phyloP scores from a whole-genome alignment of 2,113 vertebrate species.

The Maccullochella peelii region DNA sequence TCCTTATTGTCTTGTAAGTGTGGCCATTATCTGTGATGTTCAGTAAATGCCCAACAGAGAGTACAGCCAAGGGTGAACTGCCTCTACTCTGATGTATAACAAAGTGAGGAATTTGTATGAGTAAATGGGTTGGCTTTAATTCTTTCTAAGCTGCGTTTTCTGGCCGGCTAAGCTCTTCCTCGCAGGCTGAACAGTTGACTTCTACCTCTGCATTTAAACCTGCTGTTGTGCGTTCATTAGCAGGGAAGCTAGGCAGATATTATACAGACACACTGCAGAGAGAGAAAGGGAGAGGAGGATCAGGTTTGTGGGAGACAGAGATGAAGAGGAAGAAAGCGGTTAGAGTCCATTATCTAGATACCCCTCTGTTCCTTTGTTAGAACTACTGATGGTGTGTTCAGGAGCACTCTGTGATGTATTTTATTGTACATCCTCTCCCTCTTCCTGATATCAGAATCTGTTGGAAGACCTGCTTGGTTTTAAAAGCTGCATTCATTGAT shows the following conservation, averaged over 20 bases:
- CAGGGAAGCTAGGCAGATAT: slow-evolving; percentile 13
- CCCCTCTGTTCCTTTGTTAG: slow-evolving; percentile 33
- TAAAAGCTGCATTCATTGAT: neutral
- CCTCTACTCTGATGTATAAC: slow-evolving; percentile 51
- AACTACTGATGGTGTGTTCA: slow-evolving; percentile 36
- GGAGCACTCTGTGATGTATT: neutral
- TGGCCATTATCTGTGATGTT: slow-evolving; percentile 70
- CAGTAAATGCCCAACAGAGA: slow-evolving; percentile 59
- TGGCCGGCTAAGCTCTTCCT: slow-evolving; percentile 21
- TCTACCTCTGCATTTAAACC: slow-evolving; percentile 14
- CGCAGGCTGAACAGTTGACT: slow-evolving; percentile 3
- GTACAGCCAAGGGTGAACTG: slow-evolving; percentile 62
- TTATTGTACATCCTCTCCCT: neutral
- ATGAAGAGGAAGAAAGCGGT: slow-evolving; percentile 3
- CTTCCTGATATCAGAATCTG: slow-evolving; percentile 21
- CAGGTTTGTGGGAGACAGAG: slow-evolving; percentile 17
- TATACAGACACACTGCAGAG: neutral
- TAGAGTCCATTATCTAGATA: slow-evolving; percentile 45
- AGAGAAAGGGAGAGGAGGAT: slow-evolving; percentile 1
- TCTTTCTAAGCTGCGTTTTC: slow-evolving; percentile 21
- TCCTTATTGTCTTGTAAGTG: slow-evolving; percentile 72
- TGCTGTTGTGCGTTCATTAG: slow-evolving; percentile 39
- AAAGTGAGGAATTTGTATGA: slow-evolving; percentile 55
- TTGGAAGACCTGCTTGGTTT: slow-evolving; percentile 5
- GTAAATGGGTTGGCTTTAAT: slow-evolving; percentile 39